Conservation (phyloP, 2,888 invertebrate genomes). For the Cynaeus angustus region DNA sequence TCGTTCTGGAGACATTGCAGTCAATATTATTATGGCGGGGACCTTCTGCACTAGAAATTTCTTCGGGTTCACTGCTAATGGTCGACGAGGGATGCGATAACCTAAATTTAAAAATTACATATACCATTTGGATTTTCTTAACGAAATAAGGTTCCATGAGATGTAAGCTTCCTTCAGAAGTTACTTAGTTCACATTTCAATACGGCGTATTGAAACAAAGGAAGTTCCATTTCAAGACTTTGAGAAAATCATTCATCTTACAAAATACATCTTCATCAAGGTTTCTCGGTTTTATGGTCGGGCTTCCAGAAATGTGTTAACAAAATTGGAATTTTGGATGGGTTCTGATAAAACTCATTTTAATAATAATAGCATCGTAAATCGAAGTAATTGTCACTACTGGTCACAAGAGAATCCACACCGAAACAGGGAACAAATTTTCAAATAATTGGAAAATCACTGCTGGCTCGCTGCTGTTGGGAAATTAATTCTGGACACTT, state of each 20-base stretch:
- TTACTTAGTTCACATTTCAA: too few relatives aligned
- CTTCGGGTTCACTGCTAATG: constrained; percentile 33
- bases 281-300: too few relatives aligned
- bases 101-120: background rate
- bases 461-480: background rate
- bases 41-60: constrained; percentile 30
- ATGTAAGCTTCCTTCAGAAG: too few relatives aligned
- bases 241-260: too few relatives aligned
- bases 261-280: too few relatives aligned
- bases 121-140: too few relatives aligned
- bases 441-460: background rate
- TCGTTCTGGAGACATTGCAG: constrained; percentile 54
- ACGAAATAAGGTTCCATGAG: too few relatives aligned
- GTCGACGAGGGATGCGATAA: background rate
- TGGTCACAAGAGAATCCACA: constrained; percentile 1
- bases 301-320: too few relatives aligned
- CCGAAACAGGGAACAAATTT: background rate
- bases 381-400: background rate
- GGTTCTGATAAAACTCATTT: background rate
- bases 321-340: background rate
- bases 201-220: too few relatives aligned
- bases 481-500: background rate
- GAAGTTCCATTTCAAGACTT: too few relatives aligned
- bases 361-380: background rate
- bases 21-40: constrained; percentile 41